A percentile compares a stretch with the other conserved stretches of the same genome.
These are phyloP conservation scores for Apis florea DNA, from an alignment of 1,140 invertebrate genomes.

Conservation along the genomic window DNA sequence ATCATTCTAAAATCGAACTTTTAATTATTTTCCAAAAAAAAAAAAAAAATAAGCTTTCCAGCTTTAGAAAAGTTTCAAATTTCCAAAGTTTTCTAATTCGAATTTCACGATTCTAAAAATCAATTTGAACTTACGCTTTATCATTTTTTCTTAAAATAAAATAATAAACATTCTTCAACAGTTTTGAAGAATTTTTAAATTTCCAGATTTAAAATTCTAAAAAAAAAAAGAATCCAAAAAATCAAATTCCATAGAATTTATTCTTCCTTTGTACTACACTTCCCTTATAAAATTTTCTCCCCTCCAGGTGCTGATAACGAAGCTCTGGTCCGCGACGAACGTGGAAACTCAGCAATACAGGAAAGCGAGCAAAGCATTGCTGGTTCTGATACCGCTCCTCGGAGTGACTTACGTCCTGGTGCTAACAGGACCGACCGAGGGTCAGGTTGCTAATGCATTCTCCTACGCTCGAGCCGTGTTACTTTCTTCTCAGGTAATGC, in stretches of 20 bases:
- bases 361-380: slow-evolving; percentile 93
- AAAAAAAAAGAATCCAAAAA: too few species aligned
- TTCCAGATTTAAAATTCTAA: too few species aligned
- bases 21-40: too few species aligned
- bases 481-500: slow-evolving; percentile 89
- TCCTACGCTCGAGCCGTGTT: slow-evolving; percentile 86
- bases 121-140: too few species aligned
- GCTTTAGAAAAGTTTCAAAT: too few species aligned
- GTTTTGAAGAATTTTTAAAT: too few species aligned
- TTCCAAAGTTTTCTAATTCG: too few species aligned
- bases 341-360: slow-evolving; percentile 93
- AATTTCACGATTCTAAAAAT: too few species aligned
- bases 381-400: slow-evolving; percentile 92
- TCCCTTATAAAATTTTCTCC: not conserved
- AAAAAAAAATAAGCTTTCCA: too few species aligned
- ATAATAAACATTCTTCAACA: too few species aligned
- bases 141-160: too few species aligned
- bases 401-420: slow-evolving; percentile 94
- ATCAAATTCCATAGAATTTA: not conserved
- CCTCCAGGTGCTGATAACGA: slow-evolving; percentile 92
- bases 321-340: slow-evolving; percentile 91
- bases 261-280: not conserved
- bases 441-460: slow-evolving; percentile 85
- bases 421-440: slow-evolving; percentile 86
- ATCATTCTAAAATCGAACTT: too few species aligned